These are phyloP conservation scores for Propithecus deckenii DNA, from an alignment of 2,797 vertebrate species.

Conservation along the genomic window DNA sequence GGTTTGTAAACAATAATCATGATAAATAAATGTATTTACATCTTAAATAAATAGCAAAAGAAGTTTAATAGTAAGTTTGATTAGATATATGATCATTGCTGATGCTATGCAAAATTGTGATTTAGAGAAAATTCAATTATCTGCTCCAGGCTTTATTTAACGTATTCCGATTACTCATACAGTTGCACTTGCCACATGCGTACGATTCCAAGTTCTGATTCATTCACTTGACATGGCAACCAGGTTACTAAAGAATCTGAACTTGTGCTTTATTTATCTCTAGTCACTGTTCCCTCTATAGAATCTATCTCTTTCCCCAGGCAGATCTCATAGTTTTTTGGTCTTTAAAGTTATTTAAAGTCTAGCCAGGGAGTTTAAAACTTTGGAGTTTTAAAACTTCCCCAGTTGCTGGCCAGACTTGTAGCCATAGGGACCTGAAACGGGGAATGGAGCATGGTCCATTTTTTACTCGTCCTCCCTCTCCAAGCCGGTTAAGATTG, in stretches of 20 bases:
- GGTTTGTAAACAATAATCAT: constrained; percentile 34
- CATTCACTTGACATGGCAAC: constrained; percentile 32
- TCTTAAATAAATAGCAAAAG: constrained; percentile 27
- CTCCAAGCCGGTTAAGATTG: not conserved
- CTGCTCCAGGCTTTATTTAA: constrained; percentile 22
- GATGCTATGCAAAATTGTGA: constrained; percentile 40
- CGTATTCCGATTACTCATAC: constrained; percentile 11
- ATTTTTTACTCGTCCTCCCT: not conserved
- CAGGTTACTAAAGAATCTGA: constrained; percentile 52
- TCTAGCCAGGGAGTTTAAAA: constrained; percentile 21
- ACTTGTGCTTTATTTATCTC: not conserved
- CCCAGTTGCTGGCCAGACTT: not conserved
- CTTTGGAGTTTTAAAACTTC: not conserved
- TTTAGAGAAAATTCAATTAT: constrained; percentile 53
- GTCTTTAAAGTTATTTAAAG: constrained; percentile 21
- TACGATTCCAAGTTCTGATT: constrained; percentile 53
- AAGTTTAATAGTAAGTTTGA: not conserved
- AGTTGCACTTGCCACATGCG: not conserved
- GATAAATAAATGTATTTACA: constrained; percentile 39
- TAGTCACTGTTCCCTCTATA: not conserved
- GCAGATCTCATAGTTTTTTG: constrained; percentile 12
- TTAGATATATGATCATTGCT: constrained; percentile 15
- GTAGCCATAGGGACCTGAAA: not conserved
- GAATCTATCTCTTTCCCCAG: not conserved
- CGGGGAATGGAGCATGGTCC: not conserved